Evolutionary conservation across 1,140 invertebrate genomes (phyloP).

Genomic region (Eumeta japonica): DNA sequence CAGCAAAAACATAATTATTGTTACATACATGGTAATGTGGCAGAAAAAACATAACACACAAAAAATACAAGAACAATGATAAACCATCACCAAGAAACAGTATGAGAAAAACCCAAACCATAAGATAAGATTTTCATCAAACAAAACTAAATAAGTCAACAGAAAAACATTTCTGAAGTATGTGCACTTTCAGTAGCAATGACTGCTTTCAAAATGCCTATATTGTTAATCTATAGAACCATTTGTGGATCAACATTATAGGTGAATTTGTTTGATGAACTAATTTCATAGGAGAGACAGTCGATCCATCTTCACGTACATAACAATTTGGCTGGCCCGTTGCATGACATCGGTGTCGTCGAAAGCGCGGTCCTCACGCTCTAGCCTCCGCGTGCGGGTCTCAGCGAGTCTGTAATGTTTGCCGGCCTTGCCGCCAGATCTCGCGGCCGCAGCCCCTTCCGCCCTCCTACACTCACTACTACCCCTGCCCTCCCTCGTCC

Average conservation of each 20-base stretch:
- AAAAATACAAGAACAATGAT: constrained; percentile 25
- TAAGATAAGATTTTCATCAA: constrained; percentile 27
- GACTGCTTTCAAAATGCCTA: too few relatives aligned
- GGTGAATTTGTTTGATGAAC: constrained; percentile 18
- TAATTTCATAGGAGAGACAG: too few relatives aligned
- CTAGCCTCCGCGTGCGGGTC: constrained; percentile 37
- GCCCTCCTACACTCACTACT: constrained; percentile 15
- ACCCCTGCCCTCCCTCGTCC: constrained; percentile 16
- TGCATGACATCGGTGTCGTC: constrained; percentile 77
- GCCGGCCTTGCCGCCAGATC: constrained; percentile 18
- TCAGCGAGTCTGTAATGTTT: constrained; percentile 43
- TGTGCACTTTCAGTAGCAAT: too few relatives aligned
- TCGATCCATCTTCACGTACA: constrained; percentile 62
- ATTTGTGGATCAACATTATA: too few relatives aligned
- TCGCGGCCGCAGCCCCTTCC: constrained; percentile 10
- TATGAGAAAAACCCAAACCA: constrained; percentile 22
- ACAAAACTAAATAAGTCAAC: too few relatives aligned
- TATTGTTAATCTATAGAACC: too few relatives aligned
- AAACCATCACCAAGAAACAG: constrained; percentile 27
- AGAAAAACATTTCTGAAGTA: too few relatives aligned
- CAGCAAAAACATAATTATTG: too few relatives aligned
- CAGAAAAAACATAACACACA: constrained; percentile 8
- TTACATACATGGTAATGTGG: constrained; percentile 4
- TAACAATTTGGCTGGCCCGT: constrained; percentile 79
- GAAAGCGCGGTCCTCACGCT: constrained; percentile 63